Evolutionary conservation across 2,888 invertebrate species (phyloP).

Genomic region (Cheilosia pagana): DNA sequence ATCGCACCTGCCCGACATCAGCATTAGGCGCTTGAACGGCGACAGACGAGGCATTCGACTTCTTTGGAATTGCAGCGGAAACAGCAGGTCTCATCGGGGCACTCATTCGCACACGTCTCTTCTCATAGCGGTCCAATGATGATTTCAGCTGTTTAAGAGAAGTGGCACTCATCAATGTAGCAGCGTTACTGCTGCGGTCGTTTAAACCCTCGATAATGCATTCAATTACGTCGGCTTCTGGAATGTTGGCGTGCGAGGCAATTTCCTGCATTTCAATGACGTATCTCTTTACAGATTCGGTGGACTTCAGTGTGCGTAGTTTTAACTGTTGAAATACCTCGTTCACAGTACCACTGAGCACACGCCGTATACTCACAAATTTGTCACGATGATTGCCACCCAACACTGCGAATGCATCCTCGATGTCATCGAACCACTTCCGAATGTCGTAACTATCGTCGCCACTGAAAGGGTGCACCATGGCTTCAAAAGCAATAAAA

Average conservation of each 20-base stretch:
- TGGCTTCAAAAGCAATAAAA: no score
- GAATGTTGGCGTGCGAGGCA: conserved; percentile 25
- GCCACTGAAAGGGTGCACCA: no score
- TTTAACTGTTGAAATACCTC: conserved; percentile 47
- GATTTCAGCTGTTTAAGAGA: no score
- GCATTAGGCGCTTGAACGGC: not conserved
- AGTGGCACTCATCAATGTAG: conserved; percentile 24
- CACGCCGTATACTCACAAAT: conserved; percentile 5
- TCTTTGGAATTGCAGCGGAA: not conserved
- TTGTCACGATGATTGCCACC: not conserved
- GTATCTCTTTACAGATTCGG: conserved; percentile 43
- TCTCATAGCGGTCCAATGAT: no score
- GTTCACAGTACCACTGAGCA: conserved; percentile 15
- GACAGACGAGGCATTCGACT: not conserved
- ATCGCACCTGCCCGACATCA: not conserved
- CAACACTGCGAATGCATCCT: not conserved
- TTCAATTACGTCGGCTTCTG: conserved; percentile 42
- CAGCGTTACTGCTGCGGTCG: conserved; percentile 47
- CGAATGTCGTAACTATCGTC: not conserved
- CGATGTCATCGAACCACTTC: not conserved
- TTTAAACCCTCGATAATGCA: conserved; percentile 44
- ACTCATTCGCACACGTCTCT: not conserved
- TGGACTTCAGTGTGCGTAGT: conserved; percentile 1
- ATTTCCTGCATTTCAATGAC: conserved; percentile 56
- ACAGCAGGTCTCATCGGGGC: not conserved